Evolutionary conservation across 2,888 invertebrate species (phyloP).

Genomic region (Agrochola lychnidis): DNA sequence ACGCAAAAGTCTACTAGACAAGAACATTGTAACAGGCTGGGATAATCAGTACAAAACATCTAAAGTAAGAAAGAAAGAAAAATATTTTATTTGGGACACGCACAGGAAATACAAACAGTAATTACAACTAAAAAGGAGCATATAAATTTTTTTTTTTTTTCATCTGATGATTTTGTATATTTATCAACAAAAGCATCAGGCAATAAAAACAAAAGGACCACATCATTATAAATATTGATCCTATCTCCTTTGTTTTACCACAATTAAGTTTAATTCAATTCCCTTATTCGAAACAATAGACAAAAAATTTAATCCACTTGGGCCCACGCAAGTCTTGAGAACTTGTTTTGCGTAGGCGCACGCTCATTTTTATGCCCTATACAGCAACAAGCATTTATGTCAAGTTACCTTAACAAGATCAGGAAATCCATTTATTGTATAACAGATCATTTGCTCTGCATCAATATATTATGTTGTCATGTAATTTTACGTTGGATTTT

Average conservation of each 20-base stretch:
- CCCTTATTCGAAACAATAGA: constrained; percentile 51
- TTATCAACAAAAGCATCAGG: constrained; percentile 15
- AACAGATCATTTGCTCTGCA: constrained; percentile 48
- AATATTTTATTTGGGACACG: too few species aligned
- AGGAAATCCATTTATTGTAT: constrained; percentile 60
- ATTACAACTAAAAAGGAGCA: too few species aligned
- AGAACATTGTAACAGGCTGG: background rate
- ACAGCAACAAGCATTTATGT: constrained; percentile 45
- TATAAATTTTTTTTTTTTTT: too few species aligned
- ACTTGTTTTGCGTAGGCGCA: constrained; percentile 47
- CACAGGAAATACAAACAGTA: too few species aligned
- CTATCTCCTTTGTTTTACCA: constrained; percentile 38
- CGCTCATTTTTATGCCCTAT: constrained; percentile 53
- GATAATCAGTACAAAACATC: constrained; percentile 11
- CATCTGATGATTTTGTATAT: background rate
- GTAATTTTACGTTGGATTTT: constrained; percentile 25
- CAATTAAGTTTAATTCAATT: constrained; percentile 35
- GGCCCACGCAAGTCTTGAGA: constrained; percentile 50
- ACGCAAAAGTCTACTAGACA: background rate
- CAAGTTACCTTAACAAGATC: constrained; percentile 63
- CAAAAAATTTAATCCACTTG: constrained; percentile 53
- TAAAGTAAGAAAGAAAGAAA: too few species aligned
- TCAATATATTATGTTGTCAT: constrained; percentile 22
- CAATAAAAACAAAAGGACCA: constrained; percentile 5
- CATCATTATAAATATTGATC: constrained; percentile 36